Conservation (phyloP, 1,140 invertebrate species). For the Meteorus sp. region DNA sequence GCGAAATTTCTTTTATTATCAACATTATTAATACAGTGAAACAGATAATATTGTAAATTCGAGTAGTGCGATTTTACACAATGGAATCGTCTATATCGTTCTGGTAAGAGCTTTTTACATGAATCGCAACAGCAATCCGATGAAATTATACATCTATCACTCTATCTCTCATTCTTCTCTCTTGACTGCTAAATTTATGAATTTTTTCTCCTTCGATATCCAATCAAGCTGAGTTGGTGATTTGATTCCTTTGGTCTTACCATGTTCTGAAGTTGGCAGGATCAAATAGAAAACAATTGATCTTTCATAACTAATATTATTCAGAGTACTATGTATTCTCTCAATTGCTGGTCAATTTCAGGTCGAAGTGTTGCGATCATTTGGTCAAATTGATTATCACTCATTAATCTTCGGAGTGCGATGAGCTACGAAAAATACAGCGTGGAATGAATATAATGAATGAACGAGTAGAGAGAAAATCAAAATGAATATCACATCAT, state of each 20-base stretch:
- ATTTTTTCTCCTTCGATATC: neutral
- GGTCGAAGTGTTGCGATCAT: constrained; percentile 69
- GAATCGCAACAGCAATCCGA: constrained; percentile 16
- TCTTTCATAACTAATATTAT: neutral
- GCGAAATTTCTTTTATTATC: constrained; percentile 32
- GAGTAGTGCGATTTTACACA: constrained; percentile 48
- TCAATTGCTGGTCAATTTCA: constrained; percentile 69
- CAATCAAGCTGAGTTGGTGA: neutral
- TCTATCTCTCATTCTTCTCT: neutral
- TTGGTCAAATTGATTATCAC: constrained; percentile 68
- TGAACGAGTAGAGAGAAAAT: neutral
- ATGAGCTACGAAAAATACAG: constrained; percentile 61
- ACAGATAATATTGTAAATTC: constrained; percentile 51
- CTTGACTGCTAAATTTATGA: neutral
- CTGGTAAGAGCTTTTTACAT: constrained; percentile 43
- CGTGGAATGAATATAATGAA: neutral
- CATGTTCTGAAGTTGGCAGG: too few relatives aligned
- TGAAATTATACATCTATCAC: constrained; percentile 28
- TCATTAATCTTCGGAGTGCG: constrained; percentile 67
- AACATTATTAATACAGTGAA: constrained; percentile 53
- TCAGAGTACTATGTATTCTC: constrained; percentile 60
- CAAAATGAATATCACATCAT: constrained; percentile 12
- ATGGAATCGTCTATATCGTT: constrained; percentile 27
- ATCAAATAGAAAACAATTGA: too few relatives aligned
- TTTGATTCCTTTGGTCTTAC: too few relatives aligned